A percentile compares a stretch with the other conserved stretches of the same genome.
Conservation (phyloP, 2,797 vertebrate species). For the Gallinago solitaria region DNA sequence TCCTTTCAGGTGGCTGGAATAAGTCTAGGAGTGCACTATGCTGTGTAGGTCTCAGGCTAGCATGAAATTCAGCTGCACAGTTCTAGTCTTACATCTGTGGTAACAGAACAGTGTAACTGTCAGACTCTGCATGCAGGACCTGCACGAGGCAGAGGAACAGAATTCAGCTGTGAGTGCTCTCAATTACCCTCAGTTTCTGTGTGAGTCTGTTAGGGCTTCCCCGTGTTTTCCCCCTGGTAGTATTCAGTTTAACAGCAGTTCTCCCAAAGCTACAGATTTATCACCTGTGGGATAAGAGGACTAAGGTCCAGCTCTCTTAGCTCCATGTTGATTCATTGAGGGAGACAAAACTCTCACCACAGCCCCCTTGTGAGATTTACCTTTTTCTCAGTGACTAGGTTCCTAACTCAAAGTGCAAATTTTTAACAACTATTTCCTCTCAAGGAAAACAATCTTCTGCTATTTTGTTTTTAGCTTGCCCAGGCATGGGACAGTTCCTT, state of each 20-base stretch:
- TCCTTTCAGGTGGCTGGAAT: not conserved
- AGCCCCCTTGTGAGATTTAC: not conserved
- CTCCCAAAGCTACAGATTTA: not conserved
- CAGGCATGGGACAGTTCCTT: not conserved
- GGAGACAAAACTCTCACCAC: not conserved
- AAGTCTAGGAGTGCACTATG: not conserved
- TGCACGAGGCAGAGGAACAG: not conserved
- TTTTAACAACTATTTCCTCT: not conserved
- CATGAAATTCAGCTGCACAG: not conserved
- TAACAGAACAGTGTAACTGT: not conserved
- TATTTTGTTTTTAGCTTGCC: not conserved
- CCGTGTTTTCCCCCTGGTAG: accelerated
- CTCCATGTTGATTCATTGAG: not conserved
- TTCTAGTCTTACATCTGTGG: not conserved
- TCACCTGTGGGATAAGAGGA: not conserved
- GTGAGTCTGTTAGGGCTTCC: not conserved
- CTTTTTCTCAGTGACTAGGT: not conserved
- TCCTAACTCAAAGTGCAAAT: not conserved
- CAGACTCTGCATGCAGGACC: not conserved
- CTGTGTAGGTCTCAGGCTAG: not conserved
- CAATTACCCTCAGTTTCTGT: not conserved
- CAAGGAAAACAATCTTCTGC: not conserved
- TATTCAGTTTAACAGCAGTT: not conserved
- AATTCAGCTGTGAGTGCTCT: not conserved
- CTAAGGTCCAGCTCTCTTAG: not conserved